phyloP scores from a whole-genome alignment of 2,113 vertebrate species.

The Chitala chitala region DNA sequence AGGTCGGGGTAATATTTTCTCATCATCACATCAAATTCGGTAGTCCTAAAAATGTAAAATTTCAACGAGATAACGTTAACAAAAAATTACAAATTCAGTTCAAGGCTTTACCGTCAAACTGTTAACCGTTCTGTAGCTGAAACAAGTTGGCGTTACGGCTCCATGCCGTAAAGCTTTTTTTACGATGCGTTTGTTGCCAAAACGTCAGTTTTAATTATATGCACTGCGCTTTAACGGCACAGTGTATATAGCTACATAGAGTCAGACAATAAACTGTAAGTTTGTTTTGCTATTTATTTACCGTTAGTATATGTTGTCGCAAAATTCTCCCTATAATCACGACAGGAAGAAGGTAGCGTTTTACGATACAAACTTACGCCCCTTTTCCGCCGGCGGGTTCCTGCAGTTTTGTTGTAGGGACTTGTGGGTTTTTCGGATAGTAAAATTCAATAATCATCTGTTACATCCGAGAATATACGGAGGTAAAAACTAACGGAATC shows the following conservation, averaged over 20 bases:
- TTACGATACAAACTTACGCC: no score
- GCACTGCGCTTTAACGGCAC: no score
- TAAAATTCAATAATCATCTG: conserved; percentile 20
- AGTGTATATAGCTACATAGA: no score
- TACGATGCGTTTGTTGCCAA: background rate
- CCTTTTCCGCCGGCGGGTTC: conserved; percentile 25
- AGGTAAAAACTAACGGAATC: background rate
- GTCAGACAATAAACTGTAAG: no score
- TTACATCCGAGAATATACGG: background rate
- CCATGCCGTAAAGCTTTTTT: background rate
- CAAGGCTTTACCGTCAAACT: background rate
- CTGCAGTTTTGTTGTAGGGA: background rate
- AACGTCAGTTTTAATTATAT: background rate
- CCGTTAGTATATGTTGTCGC: background rate
- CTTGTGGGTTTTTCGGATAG: background rate
- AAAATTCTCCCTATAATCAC: background rate
- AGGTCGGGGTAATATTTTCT: no score
- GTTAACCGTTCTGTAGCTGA: background rate
- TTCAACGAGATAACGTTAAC: no score
- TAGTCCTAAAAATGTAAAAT: no score
- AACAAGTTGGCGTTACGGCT: background rate
- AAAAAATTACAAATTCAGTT: background rate
- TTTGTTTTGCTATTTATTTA: no score
- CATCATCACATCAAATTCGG: no score
- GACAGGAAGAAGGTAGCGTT: conserved; percentile 12